Evolutionary conservation across 2,888 invertebrate genomes (phyloP).

Genomic region (Bellardia bayeri): DNA sequence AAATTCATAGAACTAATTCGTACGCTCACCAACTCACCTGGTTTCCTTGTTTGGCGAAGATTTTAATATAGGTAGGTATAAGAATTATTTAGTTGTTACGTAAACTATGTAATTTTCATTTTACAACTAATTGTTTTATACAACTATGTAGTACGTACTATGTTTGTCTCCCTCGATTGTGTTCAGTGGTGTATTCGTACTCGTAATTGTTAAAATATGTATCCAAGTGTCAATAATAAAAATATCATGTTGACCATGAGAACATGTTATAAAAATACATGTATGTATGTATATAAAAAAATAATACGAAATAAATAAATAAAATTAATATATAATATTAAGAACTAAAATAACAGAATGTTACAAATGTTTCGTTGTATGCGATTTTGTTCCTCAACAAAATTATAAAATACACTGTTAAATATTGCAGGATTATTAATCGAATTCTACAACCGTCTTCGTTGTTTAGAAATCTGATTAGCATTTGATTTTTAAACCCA

Average conservation of each 20-base stretch:
- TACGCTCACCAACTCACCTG: neutral
- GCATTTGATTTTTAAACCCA: too few species aligned
- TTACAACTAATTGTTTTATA: constrained; percentile 40
- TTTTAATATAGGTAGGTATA: neutral
- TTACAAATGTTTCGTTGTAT: constrained; percentile 77
- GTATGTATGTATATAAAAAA: constrained; percentile 39
- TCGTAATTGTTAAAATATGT: constrained; percentile 72
- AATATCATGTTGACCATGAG: constrained; percentile 82
- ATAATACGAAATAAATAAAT: constrained; percentile 41
- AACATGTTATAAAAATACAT: constrained; percentile 81
- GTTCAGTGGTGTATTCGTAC: constrained; percentile 22
- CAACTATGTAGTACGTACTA: neutral
- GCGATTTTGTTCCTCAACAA: constrained; percentile 47
- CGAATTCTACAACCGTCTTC: neutral
- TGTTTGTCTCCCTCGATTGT: constrained; percentile 19
- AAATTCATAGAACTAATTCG: constrained; percentile 15
- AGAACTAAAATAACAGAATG: constrained; percentile 75
- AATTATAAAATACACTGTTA: constrained; percentile 49
- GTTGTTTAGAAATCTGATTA: too few species aligned
- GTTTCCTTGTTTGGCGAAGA: constrained; percentile 50
- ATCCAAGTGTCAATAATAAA: constrained; percentile 75
- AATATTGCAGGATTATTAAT: neutral
- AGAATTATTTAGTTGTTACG: neutral
- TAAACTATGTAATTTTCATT: neutral
- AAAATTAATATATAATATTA: constrained; percentile 74